These are phyloP conservation scores for Nanorana parkeri DNA, from an alignment of 2,113 vertebrate species.

Conservation along the genomic window DNA sequence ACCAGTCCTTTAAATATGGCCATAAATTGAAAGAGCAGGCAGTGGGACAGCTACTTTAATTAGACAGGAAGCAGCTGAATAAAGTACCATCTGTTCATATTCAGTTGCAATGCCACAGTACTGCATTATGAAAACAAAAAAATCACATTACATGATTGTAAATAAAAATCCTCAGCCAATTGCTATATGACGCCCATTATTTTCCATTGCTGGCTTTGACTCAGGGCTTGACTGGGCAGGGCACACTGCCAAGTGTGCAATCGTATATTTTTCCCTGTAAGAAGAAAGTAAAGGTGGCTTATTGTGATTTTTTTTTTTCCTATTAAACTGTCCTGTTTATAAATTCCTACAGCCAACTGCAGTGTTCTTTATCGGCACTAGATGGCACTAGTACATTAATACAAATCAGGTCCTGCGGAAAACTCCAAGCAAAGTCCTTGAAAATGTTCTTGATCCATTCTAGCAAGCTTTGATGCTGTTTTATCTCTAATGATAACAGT, in stretches of 20 bases:
- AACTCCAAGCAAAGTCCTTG: conserved; percentile 12
- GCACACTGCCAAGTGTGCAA: conserved; percentile 5
- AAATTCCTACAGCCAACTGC: not conserved
- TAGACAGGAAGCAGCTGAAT: conserved; percentile 51
- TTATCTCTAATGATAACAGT: conserved; percentile 57
- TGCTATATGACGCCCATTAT: conserved; percentile 17
- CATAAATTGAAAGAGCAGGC: conserved; percentile 3
- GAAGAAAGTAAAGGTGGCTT: conserved; percentile 20
- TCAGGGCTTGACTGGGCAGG: conserved; percentile 8
- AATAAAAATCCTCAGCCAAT: conserved; percentile 11
- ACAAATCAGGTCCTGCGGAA: conserved; percentile 43
- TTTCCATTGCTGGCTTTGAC: conserved; percentile 15
- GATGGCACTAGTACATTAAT: conserved; percentile 67
- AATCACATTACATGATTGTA: not conserved
- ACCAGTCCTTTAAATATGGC: conserved; percentile 3
- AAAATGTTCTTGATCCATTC: conserved; percentile 53
- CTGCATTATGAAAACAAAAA: conserved; percentile 4
- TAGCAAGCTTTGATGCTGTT: conserved; percentile 60
- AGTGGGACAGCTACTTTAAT: conserved; percentile 47
- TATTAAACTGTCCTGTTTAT: not conserved
- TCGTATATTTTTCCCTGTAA: conserved; percentile 34
- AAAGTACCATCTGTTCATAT: conserved; percentile 48
- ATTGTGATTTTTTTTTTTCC: not conserved
- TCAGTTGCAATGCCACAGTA: conserved; percentile 27
- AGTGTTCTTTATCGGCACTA: conserved; percentile 59